Percentiles rank a stretch among this genome's conserved stretches.
These are phyloP conservation scores for Helostoma temminkii DNA, from an alignment of 2,797 vertebrate species.

Conservation along the genomic window DNA sequence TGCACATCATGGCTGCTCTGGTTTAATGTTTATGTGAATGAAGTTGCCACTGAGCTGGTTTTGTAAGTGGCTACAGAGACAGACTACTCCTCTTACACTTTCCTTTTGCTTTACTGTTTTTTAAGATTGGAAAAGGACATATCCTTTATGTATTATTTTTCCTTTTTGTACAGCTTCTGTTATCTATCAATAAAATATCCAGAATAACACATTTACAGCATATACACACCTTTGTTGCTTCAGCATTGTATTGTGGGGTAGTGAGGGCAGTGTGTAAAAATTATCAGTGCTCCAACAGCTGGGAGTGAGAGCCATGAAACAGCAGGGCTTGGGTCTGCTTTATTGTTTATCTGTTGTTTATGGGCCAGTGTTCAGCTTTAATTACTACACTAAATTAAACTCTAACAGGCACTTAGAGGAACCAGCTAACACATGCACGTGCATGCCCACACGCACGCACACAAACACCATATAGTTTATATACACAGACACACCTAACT, in stretches of 20 bases:
- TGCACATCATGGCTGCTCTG: constrained; percentile 10
- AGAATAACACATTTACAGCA: constrained; percentile 36
- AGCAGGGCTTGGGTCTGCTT: constrained; percentile 94
- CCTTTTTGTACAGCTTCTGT: constrained; percentile 25
- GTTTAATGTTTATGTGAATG: constrained; percentile 52
- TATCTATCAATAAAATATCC: constrained; percentile 56
- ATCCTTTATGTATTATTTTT: constrained; percentile 66
- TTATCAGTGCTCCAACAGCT: constrained; percentile 96
- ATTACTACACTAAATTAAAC: constrained; percentile 99
- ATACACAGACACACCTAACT: constrained; percentile 72
- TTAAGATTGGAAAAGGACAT: constrained; percentile 62
- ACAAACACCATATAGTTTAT: constrained; percentile 49
- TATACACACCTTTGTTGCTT: constrained; percentile 68
- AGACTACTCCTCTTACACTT: constrained; percentile 29
- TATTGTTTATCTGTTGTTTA: constrained; percentile 99
- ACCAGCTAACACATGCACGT: constrained; percentile 71
- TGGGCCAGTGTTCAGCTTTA: constrained; percentile 99
- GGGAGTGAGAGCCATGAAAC: constrained; percentile 97
- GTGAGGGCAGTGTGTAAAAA: constrained; percentile 92
- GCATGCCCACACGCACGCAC: constrained; percentile 17
- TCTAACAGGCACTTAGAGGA: constrained; percentile 97
- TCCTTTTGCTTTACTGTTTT: constrained; percentile 54
- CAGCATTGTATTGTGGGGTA: constrained; percentile 80
- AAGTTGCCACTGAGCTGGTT: constrained; percentile 47
- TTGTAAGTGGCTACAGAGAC: constrained; percentile 31